Conservation (phyloP, 2,113 vertebrate species). For the Neodon shergylaensis region DNA sequence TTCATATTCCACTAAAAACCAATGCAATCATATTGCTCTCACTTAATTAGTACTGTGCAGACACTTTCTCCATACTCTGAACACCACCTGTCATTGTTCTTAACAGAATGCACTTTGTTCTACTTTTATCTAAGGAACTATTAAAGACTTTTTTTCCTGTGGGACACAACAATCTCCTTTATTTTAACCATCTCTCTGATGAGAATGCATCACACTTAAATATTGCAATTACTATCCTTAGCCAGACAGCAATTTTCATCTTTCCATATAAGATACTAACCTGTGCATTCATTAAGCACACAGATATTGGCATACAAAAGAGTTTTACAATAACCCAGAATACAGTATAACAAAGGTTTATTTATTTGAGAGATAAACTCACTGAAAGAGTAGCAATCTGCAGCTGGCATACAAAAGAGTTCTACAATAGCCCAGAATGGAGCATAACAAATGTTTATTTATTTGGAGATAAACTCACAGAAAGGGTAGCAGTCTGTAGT, state of each 20-base stretch:
- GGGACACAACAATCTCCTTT: neutral
- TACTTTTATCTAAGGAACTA: neutral
- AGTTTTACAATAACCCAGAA: no score
- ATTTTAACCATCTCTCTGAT: neutral
- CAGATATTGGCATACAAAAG: neutral
- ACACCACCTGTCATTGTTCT: neutral
- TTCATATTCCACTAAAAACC: neutral
- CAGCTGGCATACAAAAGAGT: no score
- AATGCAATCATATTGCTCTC: neutral
- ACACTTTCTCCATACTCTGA: neutral
- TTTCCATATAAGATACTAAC: neutral
- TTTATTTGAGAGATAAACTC: no score
- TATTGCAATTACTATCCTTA: neutral
- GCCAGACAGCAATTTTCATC: neutral
- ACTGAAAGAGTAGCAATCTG: no score
- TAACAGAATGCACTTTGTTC: neutral
- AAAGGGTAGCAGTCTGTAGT: no score
- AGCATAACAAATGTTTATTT: no score
- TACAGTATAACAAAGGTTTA: no score
- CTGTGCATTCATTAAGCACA: neutral
- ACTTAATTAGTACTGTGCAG: neutral
- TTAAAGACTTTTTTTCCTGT: neutral
- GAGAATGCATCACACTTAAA: neutral
- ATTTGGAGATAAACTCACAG: no score
- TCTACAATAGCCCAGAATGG: no score